A percentile compares a stretch with the other conserved stretches of the same genome.
phyloP scores from a whole-genome alignment of 2,797 vertebrate genomes.

The Tympanoctomys barrerae region DNA sequence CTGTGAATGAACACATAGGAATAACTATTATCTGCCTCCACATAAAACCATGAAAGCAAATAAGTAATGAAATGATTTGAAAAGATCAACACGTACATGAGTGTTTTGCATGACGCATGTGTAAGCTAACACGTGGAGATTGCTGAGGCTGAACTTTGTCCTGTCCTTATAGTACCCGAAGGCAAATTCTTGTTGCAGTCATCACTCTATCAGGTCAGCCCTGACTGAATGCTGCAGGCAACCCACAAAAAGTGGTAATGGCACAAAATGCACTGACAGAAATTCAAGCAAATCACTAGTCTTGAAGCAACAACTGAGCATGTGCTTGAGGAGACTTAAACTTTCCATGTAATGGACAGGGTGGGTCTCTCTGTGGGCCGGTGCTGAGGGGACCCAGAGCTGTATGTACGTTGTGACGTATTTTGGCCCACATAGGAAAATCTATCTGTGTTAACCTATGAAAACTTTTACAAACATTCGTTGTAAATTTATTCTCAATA shows the following conservation, averaged over 20 bases:
- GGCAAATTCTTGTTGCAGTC: slow-evolving; percentile 74
- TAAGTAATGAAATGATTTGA: slow-evolving; percentile 26
- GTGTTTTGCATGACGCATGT: slow-evolving; percentile 76
- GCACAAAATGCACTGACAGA: slow-evolving; percentile 88
- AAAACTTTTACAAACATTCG: neutral
- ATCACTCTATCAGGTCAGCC: slow-evolving; percentile 73
- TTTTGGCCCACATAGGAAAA: neutral
- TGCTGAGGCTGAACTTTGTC: slow-evolving; percentile 27
- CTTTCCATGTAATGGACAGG: neutral
- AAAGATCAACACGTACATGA: neutral
- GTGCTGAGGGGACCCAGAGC: neutral
- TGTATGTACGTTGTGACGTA: neutral
- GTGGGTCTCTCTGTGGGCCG: neutral
- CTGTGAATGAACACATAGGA: neutral
- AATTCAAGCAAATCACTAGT: slow-evolving; percentile 62
- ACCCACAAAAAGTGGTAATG: slow-evolving; percentile 76
- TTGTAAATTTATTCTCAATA: slow-evolving; percentile 33
- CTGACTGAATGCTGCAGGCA: slow-evolving; percentile 75
- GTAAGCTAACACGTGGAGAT: neutral
- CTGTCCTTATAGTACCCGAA: neutral
- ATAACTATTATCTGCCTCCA: neutral
- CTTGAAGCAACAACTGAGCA: neutral
- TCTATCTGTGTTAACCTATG: neutral
- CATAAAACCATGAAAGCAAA: slow-evolving; percentile 34
- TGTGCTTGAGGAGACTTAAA: slow-evolving; percentile 27